Conservation (phyloP, 2,113 vertebrate species). For the Aphelocoma coerulescens region DNA sequence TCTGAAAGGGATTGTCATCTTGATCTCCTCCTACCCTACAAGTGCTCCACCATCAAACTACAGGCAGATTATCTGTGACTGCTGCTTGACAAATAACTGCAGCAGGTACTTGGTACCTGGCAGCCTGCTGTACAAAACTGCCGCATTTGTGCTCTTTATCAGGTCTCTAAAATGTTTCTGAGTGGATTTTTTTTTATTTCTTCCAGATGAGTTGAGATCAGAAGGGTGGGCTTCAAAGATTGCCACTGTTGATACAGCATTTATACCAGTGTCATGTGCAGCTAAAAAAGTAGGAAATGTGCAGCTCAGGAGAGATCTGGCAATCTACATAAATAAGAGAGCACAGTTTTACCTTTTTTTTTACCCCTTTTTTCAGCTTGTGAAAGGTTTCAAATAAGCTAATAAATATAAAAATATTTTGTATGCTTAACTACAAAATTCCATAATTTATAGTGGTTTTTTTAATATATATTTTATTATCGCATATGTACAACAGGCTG, state of each 20-base stretch:
- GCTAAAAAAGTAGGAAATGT: background rate
- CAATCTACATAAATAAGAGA: background rate
- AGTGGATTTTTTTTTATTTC: background rate
- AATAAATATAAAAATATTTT: slow-evolving; percentile 17
- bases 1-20: background rate
- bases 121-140: background rate
- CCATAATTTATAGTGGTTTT: slow-evolving; percentile 35
- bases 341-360: background rate
- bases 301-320: background rate
- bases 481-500: slow-evolving; percentile 9
- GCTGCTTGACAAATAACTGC: background rate
- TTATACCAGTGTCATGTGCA: background rate
- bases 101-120: background rate
- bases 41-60: background rate
- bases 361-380: background rate
- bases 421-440: background rate
- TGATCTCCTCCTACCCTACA: background rate
- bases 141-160: background rate
- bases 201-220: background rate
- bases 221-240: background rate
- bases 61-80: background rate
- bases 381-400: slow-evolving; percentile 9
- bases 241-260: background rate
- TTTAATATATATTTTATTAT: slow-evolving; percentile 41
- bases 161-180: background rate